Evolutionary conservation across 2,113 vertebrate genomes (phyloP).

Genomic region (Theristicus caerulescens): DNA sequence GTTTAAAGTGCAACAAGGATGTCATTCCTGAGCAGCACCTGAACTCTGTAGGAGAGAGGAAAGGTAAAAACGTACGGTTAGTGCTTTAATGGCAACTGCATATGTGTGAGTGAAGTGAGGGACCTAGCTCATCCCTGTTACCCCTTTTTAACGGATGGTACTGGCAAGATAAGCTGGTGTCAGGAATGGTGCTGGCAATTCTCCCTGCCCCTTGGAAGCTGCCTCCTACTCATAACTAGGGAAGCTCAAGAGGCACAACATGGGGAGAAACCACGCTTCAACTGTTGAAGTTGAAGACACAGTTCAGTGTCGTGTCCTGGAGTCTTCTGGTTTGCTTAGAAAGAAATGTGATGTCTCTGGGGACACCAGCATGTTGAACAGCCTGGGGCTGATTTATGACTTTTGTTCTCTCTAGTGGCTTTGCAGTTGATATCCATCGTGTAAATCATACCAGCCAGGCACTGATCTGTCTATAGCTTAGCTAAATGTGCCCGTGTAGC

Average conservation of each 20-base stretch:
- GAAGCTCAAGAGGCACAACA: neutral
- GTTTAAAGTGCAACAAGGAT: neutral
- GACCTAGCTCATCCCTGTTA: neutral
- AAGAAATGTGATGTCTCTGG: neutral
- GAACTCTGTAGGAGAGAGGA: neutral
- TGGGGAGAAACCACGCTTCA: neutral
- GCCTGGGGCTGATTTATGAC: neutral
- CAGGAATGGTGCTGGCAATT: neutral
- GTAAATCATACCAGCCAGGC: neutral
- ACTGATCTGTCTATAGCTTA: neutral
- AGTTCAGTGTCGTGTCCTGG: neutral
- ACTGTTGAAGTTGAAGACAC: neutral
- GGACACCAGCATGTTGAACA: neutral
- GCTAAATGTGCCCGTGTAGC: fast-evolving
- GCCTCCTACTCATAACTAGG: neutral
- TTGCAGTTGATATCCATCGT: neutral
- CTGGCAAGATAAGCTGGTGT: neutral
- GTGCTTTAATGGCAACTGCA: neutral
- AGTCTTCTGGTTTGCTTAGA: neutral
- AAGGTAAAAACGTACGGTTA: neutral
- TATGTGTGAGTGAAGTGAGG: neutral
- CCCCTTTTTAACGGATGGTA: neutral
- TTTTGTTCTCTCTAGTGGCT: neutral
- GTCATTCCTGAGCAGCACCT: neutral
- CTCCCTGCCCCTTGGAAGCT: neutral